Evolutionary conservation across 2,797 vertebrate genomes (phyloP), one percentile per base, ranked within the genome.

Genomic region (Gambelia wislizenii): DNA sequence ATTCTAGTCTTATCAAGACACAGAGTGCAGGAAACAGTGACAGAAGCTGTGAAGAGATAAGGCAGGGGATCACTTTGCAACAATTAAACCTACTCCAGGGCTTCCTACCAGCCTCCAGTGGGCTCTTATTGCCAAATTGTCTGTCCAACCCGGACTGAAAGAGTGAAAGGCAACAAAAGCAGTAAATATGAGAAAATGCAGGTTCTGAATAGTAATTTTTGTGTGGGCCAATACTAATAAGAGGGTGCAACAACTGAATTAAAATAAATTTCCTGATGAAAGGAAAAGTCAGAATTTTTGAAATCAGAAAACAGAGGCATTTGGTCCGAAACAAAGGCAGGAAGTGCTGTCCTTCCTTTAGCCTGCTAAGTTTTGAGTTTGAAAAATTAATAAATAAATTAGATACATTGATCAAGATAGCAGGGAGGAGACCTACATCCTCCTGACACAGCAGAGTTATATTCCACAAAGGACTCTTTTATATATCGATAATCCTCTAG

Each of bases 261-360:
- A 79, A 83, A 89, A 84, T 4, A 6, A 44, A 70, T 33, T 30
- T 79, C 44, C 72, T 72, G 39, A 93, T 80, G 75, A 91, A 88
- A 93, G 92, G 67, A 94, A 91, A 95, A 94, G 82, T 86, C 86
- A 0, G 39, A 84, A 12, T 70, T 49, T 61, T 18, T 36, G 81
- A 83, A 89, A 84, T 84, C 95, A 95, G 86, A 93, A 94, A 90
- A 90, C 91, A 94, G 95, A 95, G 90, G 78, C 0, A 0, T 67
- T 67, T 33, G 30, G 64, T 67, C 30, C 22, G 86, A 95, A 92
- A 97, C 97, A 97, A 97, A 97, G 93, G 94, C 93, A 96, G 98
- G 96, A 97, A 97, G 94, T 90, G 79, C 84, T 94, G 96, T 95
- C 91, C 95, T 97, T 97, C 94, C 97, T 95, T 95, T 88, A 93